Evolutionary conservation across 2,797 vertebrate genomes (phyloP), one percentile per base, ranked within the genome.

Genomic region (Hyperoplus lanceolatus): DNA sequence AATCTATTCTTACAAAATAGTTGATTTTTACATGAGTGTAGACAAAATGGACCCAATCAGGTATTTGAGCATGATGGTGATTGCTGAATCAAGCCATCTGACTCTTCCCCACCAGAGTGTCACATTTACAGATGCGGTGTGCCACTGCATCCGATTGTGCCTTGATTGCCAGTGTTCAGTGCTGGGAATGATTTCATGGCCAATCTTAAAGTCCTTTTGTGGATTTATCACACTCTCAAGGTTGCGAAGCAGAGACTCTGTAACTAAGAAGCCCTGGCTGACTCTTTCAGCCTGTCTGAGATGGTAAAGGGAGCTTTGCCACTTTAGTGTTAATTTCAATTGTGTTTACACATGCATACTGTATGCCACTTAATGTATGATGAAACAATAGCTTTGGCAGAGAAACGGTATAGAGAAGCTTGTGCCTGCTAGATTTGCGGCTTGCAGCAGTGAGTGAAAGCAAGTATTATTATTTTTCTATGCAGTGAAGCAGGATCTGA

Each of bases 21-120:
- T 43, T 77, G 69, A 75, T 80, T 87, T 87, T 67, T 71, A 72
- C 75, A 75, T 11, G 42, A 89, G 76, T 18, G 1, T 38, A 48
- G 64, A 82, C 53, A 66, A 89, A 90, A 91, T 80, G 41, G 77
- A 77, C 36, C 83, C 78, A 92, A 89, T 93, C 82, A 89, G 74
- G 75, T 83, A 43, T 82, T 57, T 50, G 55, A 77, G 79, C 75
- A 21, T 57, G 68, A 48, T 56, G 70, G 61, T 85, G 82, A 90
- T 88, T 89, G 81, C 80, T 74, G 60, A 86, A 81, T 90, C 75
- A 93, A 84, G 76, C 39, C 65, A 62, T 82, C 43, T 50, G 76
- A 80, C 77, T 82, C 62, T 84, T 83, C 81, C 77, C 86, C 58
- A 64, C 77, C 43, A 38, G 48, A 79, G 73, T 80, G 81, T 90